Conservation (phyloP, 2,797 vertebrate species). For the Phoebastria nigripes region DNA sequence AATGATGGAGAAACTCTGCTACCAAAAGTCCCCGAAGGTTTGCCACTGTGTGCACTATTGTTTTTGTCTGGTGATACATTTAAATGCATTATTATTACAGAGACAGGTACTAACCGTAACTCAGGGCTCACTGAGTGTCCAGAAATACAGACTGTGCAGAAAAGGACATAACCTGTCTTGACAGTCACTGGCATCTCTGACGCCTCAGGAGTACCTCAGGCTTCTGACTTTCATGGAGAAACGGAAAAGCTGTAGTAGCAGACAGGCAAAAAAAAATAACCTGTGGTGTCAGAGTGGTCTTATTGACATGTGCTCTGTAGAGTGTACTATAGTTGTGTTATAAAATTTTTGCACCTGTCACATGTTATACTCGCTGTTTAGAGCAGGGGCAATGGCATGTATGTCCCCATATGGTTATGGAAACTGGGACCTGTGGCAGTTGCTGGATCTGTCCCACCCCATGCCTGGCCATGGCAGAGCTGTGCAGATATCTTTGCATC, state of each 20-base stretch:
- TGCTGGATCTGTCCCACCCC: neutral
- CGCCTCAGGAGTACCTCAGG: neutral
- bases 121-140: neutral
- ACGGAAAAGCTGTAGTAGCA: neutral
- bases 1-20: neutral
- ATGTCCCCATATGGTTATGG: neutral
- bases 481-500: neutral
- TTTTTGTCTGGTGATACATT: neutral
- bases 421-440: neutral
- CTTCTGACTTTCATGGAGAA: neutral
- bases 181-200: neutral
- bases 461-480: rapidly evolving
- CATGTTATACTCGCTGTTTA: neutral
- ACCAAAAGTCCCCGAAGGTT: neutral
- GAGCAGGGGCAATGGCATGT: neutral
- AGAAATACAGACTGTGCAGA: neutral
- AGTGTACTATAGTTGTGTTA: neutral
- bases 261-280: neutral
- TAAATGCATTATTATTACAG: neutral
- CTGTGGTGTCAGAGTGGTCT: neutral
- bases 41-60: neutral
- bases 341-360: neutral
- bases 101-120: neutral
- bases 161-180: neutral
- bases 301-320: neutral